Conservation (phyloP, 1,140 invertebrate genomes). For the Apis florea region DNA sequence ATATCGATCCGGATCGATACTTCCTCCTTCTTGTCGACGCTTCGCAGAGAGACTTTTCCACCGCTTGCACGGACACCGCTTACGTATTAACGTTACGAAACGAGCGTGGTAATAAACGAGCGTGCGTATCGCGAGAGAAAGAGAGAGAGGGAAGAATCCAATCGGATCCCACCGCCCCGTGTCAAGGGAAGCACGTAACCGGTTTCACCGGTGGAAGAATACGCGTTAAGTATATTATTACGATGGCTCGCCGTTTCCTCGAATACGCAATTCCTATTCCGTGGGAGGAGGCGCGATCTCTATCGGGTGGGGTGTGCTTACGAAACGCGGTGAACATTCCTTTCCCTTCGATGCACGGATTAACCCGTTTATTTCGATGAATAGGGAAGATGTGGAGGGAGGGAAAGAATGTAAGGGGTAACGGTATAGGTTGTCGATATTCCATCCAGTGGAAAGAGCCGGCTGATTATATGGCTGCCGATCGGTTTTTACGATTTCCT, state of each 20-base stretch:
- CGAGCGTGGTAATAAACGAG: slow-evolving; percentile 54
- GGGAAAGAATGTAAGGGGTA: not conserved
- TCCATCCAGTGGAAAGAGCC: not conserved
- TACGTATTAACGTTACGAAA: slow-evolving; percentile 57
- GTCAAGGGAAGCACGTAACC: no score
- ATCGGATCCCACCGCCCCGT: no score
- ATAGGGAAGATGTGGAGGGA: not conserved
- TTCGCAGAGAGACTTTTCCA: no score
- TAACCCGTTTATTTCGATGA: slow-evolving; percentile 18
- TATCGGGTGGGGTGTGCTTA: no score
- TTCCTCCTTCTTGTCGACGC: no score
- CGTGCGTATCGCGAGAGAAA: not conserved
- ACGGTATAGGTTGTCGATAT: slow-evolving; percentile 16
- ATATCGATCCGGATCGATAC: slow-evolving; percentile 51
- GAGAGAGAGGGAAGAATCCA: not conserved
- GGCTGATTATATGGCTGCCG: slow-evolving; percentile 22
- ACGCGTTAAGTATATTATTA: no score
- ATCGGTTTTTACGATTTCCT: slow-evolving; percentile 40
- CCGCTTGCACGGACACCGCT: no score
- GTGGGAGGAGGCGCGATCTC: no score
- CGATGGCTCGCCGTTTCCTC: no score
- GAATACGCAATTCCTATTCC: no score
- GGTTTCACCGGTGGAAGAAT: no score
- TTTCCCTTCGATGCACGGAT: not conserved
- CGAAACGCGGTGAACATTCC: no score